phyloP scores from a whole-genome alignment of 2,888 invertebrate species.

The Eupithecia exiguata region DNA sequence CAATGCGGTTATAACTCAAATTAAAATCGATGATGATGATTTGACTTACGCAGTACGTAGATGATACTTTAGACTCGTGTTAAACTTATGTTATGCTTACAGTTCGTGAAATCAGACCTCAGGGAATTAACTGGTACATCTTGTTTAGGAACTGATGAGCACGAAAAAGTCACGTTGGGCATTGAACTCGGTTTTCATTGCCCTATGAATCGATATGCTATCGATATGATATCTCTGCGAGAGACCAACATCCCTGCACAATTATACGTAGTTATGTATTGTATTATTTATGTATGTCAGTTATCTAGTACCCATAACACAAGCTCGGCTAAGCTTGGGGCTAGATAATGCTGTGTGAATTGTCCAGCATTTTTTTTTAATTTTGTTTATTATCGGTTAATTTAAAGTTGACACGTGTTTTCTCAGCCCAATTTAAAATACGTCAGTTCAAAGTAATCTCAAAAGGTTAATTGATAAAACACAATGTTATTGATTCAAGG shows the following conservation, averaged over 20 bases:
- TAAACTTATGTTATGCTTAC: not conserved
- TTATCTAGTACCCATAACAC: too few species aligned
- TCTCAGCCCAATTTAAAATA: not conserved
- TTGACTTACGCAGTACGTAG: not conserved
- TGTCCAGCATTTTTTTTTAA: too few species aligned
- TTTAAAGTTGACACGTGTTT: not conserved
- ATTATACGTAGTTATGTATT: too few species aligned
- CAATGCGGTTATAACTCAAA: not conserved
- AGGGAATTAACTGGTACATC: not conserved
- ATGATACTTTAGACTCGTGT: not conserved
- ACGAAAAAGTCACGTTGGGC: not conserved
- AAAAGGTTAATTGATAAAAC: slow-evolving; percentile 1
- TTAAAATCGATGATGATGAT: not conserved
- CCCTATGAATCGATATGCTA: not conserved
- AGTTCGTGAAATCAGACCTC: not conserved
- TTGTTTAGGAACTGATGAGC: not conserved
- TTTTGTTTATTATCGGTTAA: too few species aligned
- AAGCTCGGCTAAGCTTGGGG: too few species aligned
- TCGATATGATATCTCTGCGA: not conserved
- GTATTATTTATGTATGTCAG: too few species aligned
- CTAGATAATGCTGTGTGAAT: too few species aligned
- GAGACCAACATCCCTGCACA: not conserved
- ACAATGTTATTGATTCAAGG: slow-evolving; percentile 7
- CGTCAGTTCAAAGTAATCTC: not conserved
- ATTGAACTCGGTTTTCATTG: not conserved